phyloP scores from a whole-genome alignment of 2,888 invertebrate genomes.

The Cremastinae sp. region DNA sequence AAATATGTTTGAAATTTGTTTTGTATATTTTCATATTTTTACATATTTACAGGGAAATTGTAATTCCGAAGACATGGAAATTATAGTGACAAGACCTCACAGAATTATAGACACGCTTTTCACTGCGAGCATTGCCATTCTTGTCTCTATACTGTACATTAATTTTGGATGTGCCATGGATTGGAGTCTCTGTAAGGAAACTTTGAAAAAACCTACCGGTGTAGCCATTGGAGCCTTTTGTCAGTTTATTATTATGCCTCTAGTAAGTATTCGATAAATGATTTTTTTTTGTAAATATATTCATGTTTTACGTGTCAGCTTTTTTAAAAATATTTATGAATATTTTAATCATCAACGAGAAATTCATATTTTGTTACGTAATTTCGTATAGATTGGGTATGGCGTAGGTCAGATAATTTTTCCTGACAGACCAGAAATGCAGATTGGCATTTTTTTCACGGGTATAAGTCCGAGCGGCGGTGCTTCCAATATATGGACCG shows the following conservation, averaged over 20 bases:
- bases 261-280: no score
- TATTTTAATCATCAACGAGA: background rate
- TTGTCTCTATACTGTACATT: slow-evolving; percentile 91
- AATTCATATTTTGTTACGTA: background rate
- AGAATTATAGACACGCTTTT: slow-evolving; percentile 88
- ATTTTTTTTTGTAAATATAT: no score
- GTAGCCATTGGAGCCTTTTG: slow-evolving; percentile 89
- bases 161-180: slow-evolving; percentile 96
- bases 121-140: slow-evolving; percentile 87
- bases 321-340: background rate
- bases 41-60: slow-evolving; percentile 59
- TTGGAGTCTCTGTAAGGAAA: slow-evolving; percentile 85
- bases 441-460: slow-evolving; percentile 93
- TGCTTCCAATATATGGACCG: slow-evolving; percentile 98
- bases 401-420: slow-evolving; percentile 87
- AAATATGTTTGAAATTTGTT: no score
- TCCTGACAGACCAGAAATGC: slow-evolving; percentile 86
- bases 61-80: slow-evolving; percentile 75
- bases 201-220: slow-evolving; percentile 87
- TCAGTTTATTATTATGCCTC: slow-evolving; percentile 93
- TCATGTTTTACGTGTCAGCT: no score
- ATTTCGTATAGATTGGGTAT: slow-evolving; percentile 85
- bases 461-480: slow-evolving; percentile 97
- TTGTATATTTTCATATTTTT: background rate
- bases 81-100: slow-evolving; percentile 84